Evolutionary conservation across 2,113 vertebrate species (phyloP).

Genomic region (Asarcornis scutulata): DNA sequence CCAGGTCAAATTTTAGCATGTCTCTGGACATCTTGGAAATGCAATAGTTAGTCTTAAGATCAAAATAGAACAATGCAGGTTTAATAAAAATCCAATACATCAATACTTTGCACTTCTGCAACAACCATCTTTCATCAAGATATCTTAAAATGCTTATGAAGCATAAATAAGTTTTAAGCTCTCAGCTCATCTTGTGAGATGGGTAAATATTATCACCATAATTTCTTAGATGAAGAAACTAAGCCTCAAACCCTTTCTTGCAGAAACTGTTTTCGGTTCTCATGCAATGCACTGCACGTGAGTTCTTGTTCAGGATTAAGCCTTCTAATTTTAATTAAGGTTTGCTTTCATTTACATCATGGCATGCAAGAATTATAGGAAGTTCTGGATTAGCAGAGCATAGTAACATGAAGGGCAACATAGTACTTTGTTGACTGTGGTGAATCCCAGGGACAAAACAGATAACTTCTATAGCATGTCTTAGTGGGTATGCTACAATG

Average conservation of each 20-base stretch:
- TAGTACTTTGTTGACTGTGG: background rate
- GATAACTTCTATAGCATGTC: background rate
- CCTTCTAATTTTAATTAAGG: background rate
- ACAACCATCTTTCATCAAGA: background rate
- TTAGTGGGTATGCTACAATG: background rate
- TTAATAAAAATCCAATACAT: constrained; percentile 27
- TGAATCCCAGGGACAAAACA: background rate
- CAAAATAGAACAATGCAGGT: background rate
- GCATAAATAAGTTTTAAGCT: background rate
- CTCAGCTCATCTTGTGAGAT: background rate
- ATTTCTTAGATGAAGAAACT: constrained; percentile 16
- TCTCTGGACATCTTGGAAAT: background rate
- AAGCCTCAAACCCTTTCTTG: background rate
- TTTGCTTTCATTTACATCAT: background rate
- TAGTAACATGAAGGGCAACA: background rate
- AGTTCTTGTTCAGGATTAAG: background rate
- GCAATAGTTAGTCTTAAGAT: background rate
- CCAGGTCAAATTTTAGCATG: constrained; percentile 18
- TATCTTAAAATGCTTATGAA: background rate
- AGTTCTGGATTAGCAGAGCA: background rate
- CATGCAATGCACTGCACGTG: background rate
- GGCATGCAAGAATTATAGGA: background rate
- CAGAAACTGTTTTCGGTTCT: background rate
- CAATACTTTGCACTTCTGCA: background rate
- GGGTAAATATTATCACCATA: background rate